Evolutionary conservation across 2,888 invertebrate genomes (phyloP).

Genomic region (Trichacis sp.): DNA sequence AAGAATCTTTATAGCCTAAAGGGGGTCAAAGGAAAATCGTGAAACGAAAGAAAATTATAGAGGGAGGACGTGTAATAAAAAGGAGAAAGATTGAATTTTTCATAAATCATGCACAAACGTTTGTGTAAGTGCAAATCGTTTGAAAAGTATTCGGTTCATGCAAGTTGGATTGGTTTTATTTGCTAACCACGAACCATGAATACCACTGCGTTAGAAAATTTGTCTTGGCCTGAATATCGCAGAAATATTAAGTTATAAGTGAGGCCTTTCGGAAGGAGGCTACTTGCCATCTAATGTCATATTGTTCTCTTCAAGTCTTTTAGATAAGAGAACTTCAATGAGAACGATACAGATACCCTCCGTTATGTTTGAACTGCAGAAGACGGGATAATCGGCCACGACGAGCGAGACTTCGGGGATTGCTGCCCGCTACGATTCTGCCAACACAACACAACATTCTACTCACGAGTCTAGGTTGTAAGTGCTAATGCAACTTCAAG

Average conservation of each 20-base stretch:
- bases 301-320: conserved; percentile 11
- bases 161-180: no score
- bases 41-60: no score
- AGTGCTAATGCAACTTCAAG: conserved; percentile 43
- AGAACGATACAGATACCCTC: conserved; percentile 81
- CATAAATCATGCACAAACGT: no score
- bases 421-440: conserved; percentile 76
- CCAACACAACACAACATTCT: conserved; percentile 68
- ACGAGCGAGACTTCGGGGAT: conserved; percentile 84
- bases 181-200: conserved; percentile 37
- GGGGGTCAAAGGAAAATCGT: neutral
- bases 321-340: conserved; percentile 39
- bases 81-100: no score
- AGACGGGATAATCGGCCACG: conserved; percentile 91
- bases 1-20: no score
- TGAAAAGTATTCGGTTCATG: no score
- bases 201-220: conserved; percentile 9
- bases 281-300: conserved; percentile 14
- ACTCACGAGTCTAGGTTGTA: conserved; percentile 68
- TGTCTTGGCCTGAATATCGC: conserved; percentile 18
- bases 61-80: no score
- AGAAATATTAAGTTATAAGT: conserved; percentile 7
- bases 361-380: conserved; percentile 89
- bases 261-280: conserved; percentile 27
- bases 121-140: no score